Conservation (phyloP, 2,113 vertebrate genomes). For the Entelurus aequoreus region DNA sequence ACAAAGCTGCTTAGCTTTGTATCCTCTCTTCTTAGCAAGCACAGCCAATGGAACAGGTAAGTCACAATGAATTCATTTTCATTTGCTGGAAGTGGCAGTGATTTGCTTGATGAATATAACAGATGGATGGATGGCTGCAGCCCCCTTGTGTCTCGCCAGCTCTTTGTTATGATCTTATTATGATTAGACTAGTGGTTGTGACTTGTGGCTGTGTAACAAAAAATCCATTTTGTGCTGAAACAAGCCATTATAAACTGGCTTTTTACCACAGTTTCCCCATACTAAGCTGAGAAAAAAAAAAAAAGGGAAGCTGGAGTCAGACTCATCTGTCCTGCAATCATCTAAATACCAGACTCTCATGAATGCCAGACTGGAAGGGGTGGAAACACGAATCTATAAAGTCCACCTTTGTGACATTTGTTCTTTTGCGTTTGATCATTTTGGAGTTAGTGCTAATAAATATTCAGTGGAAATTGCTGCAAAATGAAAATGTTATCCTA, state of each 20-base stretch:
- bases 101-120: conserved; percentile 62
- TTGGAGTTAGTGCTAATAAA: neutral
- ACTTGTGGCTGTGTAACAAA: conserved; percentile 42
- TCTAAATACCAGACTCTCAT: conserved; percentile 51
- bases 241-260: conserved; percentile 32
- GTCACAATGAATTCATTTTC: conserved; percentile 65
- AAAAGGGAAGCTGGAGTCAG: conserved; percentile 23
- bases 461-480: neutral
- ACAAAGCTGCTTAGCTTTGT: conserved; percentile 68
- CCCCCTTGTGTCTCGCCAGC: conserved; percentile 34
- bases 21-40: conserved; percentile 66
- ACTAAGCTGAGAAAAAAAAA: neutral
- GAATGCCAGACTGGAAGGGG: conserved; percentile 24
- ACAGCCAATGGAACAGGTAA: conserved; percentile 66
- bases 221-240: conserved; percentile 46
- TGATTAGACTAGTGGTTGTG: conserved; percentile 55
- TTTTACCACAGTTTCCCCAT: conserved; percentile 9
- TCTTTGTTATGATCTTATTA: conserved; percentile 58
- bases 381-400: conserved; percentile 42
- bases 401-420: conserved; percentile 41
- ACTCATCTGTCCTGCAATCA: conserved; percentile 56
- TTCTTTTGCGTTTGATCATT: neutral
- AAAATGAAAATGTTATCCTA: neutral
- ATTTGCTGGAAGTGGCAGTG: conserved; percentile 67
- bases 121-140: conserved; percentile 58